phyloP scores from a whole-genome alignment of 2,113 vertebrate genomes.

The Xyrauchen texanus region DNA sequence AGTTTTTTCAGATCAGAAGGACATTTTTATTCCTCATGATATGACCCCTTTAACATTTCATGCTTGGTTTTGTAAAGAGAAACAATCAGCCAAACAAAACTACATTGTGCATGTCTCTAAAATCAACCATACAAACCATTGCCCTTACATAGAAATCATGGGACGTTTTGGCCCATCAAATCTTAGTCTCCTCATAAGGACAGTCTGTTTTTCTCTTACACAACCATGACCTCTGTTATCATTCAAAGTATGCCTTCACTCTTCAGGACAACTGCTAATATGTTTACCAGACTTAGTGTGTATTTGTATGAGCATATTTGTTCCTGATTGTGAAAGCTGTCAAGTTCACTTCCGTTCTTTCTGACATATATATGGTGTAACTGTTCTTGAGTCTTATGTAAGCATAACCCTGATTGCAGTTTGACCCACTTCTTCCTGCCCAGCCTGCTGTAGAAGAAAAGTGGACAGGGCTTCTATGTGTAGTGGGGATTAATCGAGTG shows the following conservation, averaged over 20 bases:
- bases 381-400: conserved; percentile 55
- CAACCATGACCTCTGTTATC: background rate
- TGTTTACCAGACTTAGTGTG: conserved; percentile 1
- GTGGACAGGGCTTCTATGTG: background rate
- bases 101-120: no score
- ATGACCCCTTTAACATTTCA: background rate
- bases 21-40: background rate
- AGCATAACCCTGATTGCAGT: conserved; percentile 60
- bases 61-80: background rate
- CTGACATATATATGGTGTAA: conserved; percentile 56
- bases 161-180: no score
- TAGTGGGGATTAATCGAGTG: background rate
- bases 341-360: conserved; percentile 18
- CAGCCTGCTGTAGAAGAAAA: background rate
- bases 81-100: background rate
- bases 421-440: conserved; percentile 18
- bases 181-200: background rate
- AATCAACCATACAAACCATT: no score
- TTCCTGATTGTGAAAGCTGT: background rate
- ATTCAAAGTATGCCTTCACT: no score
- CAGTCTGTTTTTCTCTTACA: background rate
- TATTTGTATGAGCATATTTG: background rate
- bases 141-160: background rate
- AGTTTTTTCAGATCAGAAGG: no score
- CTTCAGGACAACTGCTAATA: background rate